Evolutionary conservation across 1,140 invertebrate genomes (phyloP).

Genomic region (Homarus americanus): DNA sequence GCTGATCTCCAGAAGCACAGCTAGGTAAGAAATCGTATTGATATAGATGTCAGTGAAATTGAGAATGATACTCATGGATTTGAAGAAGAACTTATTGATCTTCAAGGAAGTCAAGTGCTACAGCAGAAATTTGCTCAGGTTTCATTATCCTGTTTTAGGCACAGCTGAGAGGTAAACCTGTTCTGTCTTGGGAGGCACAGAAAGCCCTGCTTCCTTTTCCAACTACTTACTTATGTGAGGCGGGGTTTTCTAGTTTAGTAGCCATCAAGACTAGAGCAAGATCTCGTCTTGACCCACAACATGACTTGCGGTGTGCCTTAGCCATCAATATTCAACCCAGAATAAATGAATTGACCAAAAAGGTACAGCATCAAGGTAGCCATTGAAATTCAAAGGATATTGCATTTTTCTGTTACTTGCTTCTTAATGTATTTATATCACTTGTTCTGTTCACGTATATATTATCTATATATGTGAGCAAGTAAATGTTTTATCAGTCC

Average conservation of each 20-base stretch:
- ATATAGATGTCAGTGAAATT: constrained; percentile 22
- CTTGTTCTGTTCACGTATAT: background rate
- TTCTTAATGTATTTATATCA: background rate
- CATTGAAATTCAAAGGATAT: constrained; percentile 11
- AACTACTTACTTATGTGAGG: constrained; percentile 9
- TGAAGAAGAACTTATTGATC: constrained; percentile 44
- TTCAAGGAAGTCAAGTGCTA: constrained; percentile 42
- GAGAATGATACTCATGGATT: constrained; percentile 32
- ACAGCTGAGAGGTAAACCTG: background rate
- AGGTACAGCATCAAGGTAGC: constrained; percentile 1
- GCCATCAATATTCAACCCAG: constrained; percentile 11
- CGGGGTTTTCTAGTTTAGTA: constrained; percentile 27
- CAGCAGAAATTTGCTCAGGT: constrained; percentile 4
- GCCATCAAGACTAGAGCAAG: constrained; percentile 26
- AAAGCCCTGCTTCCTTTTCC: constrained; percentile 22
- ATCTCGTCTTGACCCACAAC: constrained; percentile 21
- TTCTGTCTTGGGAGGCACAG: constrained; percentile 21
- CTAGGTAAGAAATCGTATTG: constrained; percentile 17
- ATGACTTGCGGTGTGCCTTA: constrained; percentile 4
- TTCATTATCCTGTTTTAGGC: constrained; percentile 24
- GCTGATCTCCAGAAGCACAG: constrained; percentile 35
- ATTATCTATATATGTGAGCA: background rate
- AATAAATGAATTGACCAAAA: constrained; percentile 19
- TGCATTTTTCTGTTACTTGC: background rate
- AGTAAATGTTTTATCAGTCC: no score